Evolutionary conservation across 1,140 invertebrate species (phyloP).

Genomic region (Berghia stephanieae): DNA sequence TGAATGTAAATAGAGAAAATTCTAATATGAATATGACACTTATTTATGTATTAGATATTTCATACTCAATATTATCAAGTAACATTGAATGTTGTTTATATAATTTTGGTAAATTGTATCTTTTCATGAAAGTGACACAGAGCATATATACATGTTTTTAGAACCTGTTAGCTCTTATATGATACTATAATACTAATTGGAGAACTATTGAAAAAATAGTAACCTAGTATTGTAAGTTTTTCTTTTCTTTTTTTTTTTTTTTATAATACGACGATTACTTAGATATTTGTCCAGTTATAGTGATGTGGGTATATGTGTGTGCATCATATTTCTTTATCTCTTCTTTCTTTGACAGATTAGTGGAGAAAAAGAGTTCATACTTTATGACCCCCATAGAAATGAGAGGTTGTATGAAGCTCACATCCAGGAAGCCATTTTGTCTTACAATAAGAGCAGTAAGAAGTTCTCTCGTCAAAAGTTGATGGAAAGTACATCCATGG

Average conservation of each 20-base stretch:
- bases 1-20: too few relatives aligned
- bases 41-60: too few relatives aligned
- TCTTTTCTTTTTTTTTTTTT: background rate
- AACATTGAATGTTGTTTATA: too few relatives aligned
- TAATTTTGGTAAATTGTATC: too few relatives aligned
- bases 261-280: background rate
- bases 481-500: slow-evolving; percentile 61
- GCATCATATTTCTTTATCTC: background rate
- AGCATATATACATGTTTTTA: too few relatives aligned
- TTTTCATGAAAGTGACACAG: too few relatives aligned
- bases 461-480: slow-evolving; percentile 47
- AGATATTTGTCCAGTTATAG: background rate
- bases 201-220: too few relatives aligned
- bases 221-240: too few relatives aligned
- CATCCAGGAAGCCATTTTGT: slow-evolving; percentile 58
- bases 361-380: slow-evolving; percentile 57
- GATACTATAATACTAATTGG: too few relatives aligned
- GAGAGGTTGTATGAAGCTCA: slow-evolving; percentile 58
- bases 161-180: too few relatives aligned
- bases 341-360: slow-evolving; percentile 49
- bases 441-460: slow-evolving; percentile 41
- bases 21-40: too few relatives aligned
- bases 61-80: too few relatives aligned
- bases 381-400: slow-evolving; percentile 63
- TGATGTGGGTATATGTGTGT: background rate